Evolutionary conservation across 2,797 vertebrate species (phyloP), one percentile per base, ranked within the genome.

Genomic region (Takifugu rubripes): DNA sequence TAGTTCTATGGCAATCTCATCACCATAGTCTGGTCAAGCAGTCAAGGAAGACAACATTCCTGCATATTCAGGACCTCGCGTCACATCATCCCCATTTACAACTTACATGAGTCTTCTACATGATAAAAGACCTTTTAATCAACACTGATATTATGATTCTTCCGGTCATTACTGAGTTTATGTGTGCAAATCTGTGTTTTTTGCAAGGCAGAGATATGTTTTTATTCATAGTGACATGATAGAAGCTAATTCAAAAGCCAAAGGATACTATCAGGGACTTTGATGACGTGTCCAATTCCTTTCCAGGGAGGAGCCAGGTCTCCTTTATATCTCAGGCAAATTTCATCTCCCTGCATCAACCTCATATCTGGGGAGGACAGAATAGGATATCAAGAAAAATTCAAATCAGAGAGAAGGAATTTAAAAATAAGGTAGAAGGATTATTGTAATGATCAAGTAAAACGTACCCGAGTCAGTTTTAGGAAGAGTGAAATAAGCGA

Each of bases 251-350:
- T 36, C 12, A 8, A 54, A 47, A n/a, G 42, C 2, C 15, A 65
- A 67, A 95, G 93, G 96, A 97, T 98, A 97, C 95, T 98, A 60
- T 98, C 96, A 12, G 96, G 96, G 63, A 98, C 96, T 88, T 97
- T 98, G 86, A 98, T 98, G 62, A 98, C 96, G 0, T 98, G 96
- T 62, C 95, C 95, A 6, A 98, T 97, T 58, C 96, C 95, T 61
- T 98, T 98, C 96, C 96, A 98, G 0, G 95, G 86, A 0, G 95
- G 92, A 0, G 94, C 95, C 71, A 98, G 77, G 79, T 98, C 96
- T 74, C 96, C 96, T 69, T 97, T 98, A 82, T 98, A 98, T 29
- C 96, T 87, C 81, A 98, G 86, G 71, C 96, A 98, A 74, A 98
- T 98, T 86, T 98, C 96, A 56, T 98, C 96, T 5, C 96, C 96